Base-by-base conservation (phyloP, 64 coral and sea anemone species). In the Stylophora pistillata region DNA sequence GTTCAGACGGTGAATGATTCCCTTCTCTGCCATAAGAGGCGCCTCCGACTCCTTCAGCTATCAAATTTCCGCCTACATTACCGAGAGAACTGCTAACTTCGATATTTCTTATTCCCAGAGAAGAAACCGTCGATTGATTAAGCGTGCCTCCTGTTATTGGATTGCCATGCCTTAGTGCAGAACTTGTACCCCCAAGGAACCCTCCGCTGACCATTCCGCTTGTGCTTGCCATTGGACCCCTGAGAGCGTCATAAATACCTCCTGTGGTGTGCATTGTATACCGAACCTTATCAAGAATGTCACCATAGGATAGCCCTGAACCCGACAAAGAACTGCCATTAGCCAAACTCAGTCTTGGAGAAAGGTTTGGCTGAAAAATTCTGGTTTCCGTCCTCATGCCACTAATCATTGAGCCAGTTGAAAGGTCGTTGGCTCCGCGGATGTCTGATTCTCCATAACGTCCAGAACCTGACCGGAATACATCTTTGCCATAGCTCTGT, bases 251-350 rank as follows among this genome's bases (percentile, higher is more conserved):
- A 11, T 58, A 72, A 56, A 74, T 72, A 16, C 23, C 64, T 61
- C 73, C 86, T 30, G 89, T 73, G 20, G 89, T 72, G 72, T 90
- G 54, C 78, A 90, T 90, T 13, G 89, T 90, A 11, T 83, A 37
- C 74, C 78, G 55, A 59, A 84, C 89, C 53, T 79, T 71, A 4
- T 90, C 71, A 23, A 90, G 23, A 28, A 90, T 90, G 33, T 72
- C 72, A 3, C 71, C 72, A 58, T 84, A 90, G 14, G 69, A 41
- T n/a, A 83, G 54, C 29, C 53, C 78, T 60, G 30, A 21, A 13
- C 80, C 56, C 18, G 27, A 17, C 15, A 84, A 74, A 3, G 70
- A 29, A 16, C 69, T 32, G 9, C 32, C 80, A 27, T 70, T 54
- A 15, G 62, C 26, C 15, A 37, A 15, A 41, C 5, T 13, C 20